Conservation (phyloP, 1,140 invertebrate genomes). For the Leptoteleia sp. region DNA sequence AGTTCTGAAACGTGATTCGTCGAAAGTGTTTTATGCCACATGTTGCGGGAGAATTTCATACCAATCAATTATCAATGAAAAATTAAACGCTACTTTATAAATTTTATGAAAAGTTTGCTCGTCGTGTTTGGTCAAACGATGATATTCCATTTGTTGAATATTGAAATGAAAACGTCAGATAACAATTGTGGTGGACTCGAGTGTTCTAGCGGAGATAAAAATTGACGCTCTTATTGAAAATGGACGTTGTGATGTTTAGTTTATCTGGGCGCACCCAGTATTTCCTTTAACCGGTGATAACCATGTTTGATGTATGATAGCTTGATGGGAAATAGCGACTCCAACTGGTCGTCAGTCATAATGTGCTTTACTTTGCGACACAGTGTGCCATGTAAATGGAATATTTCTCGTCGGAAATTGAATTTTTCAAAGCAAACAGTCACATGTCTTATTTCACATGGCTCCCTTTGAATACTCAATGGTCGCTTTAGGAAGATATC, state of each 20-base stretch:
- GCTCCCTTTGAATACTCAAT: not conserved
- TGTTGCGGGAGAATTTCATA: no score
- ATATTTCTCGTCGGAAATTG: slow-evolving; percentile 13
- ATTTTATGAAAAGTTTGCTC: no score
- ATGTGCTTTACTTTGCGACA: slow-evolving; percentile 6
- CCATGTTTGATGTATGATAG: slow-evolving; percentile 50
- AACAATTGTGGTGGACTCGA: not conserved
- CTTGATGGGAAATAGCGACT: slow-evolving; percentile 9
- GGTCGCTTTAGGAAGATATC: not conserved
- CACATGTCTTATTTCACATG: not conserved
- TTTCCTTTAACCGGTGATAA: slow-evolving; percentile 66
- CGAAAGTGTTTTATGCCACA: no score
- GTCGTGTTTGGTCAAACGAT: no score
- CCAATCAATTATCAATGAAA: no score
- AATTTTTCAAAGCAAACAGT: slow-evolving; percentile 9
- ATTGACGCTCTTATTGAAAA: slow-evolving; percentile 30
- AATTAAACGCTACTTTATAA: no score
- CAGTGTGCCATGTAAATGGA: slow-evolving; percentile 9
- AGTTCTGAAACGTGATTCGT: no score
- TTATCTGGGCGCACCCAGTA: slow-evolving; percentile 63
- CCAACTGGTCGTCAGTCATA: slow-evolving; percentile 12
- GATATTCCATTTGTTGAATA: no score
- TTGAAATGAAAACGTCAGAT: no score
- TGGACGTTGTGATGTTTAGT: slow-evolving; percentile 1
- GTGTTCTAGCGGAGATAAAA: not conserved